phyloP scores from a whole-genome alignment of 2,888 invertebrate species.

The Callosobruchus maculatus region DNA sequence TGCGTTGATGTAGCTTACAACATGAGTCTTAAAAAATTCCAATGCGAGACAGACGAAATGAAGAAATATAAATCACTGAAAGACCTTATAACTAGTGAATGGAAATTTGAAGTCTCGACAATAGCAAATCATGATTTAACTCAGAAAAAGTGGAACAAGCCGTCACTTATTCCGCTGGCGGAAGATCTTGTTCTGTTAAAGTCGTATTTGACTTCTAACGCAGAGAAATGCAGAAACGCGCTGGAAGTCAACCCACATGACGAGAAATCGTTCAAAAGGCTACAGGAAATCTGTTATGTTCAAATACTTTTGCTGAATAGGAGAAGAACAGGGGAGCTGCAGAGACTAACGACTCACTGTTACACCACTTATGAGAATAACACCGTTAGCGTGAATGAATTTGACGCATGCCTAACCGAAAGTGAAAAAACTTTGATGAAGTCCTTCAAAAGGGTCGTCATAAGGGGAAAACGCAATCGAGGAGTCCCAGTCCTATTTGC shows the following conservation, averaged over 20 bases:
- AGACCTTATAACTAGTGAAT: constrained; percentile 26
- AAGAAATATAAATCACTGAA: constrained; percentile 26
- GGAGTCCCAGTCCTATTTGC: constrained; percentile 19
- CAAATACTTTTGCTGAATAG: constrained; percentile 24
- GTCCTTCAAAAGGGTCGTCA: constrained; percentile 16
- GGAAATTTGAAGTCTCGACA: constrained; percentile 28
- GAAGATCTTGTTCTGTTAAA: constrained; percentile 23
- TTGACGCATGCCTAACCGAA: constrained; percentile 20
- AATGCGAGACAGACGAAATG: constrained; percentile 14
- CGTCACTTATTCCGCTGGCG: constrained; percentile 23
- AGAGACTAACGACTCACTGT: constrained; percentile 14
- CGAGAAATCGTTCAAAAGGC: constrained; percentile 14
- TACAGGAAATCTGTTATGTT: constrained; percentile 20
- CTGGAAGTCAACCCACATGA: constrained; percentile 8
- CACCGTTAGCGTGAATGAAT: constrained; percentile 10
- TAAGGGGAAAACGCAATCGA: constrained; percentile 20
- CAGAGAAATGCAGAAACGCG: constrained; percentile 6
- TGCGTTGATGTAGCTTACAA: too few species aligned
- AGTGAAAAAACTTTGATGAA: constrained; percentile 19
- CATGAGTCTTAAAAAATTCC: constrained; percentile 18
- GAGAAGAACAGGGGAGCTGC: constrained; percentile 20
- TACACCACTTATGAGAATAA: constrained; percentile 10
- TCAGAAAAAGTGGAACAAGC: constrained; percentile 28
- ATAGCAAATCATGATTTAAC: constrained; percentile 26
- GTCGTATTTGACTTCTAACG: constrained; percentile 13